A percentile compares a stretch with the other conserved stretches of the same genome.
phyloP scores from a whole-genome alignment of 2,113 vertebrate species.

The Anoplopoma fimbria region DNA sequence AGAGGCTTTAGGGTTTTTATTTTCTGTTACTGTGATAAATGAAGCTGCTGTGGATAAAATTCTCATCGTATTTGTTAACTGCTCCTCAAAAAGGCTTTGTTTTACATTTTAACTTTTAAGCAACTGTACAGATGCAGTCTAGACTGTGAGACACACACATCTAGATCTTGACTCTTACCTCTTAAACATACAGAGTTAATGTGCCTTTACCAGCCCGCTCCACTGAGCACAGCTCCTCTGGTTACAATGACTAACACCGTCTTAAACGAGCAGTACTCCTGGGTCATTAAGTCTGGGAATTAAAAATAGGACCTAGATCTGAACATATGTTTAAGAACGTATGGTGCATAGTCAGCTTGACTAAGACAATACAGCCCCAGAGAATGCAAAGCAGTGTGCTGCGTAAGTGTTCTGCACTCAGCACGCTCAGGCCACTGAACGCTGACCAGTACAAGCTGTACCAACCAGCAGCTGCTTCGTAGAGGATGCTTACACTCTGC shows the following conservation, averaged over 20 bases:
- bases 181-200: slow-evolving; percentile 20
- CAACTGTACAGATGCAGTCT: background rate
- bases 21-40: slow-evolving; percentile 45
- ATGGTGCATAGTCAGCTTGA: slow-evolving; percentile 28
- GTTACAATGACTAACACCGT: background rate
- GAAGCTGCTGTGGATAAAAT: slow-evolving; percentile 18
- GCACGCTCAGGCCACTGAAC: slow-evolving; percentile 14
- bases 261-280: background rate
- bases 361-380: background rate
- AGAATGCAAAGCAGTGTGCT: background rate
- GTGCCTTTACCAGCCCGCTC: background rate
- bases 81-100: slow-evolving; percentile 1
- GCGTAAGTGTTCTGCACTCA: background rate
- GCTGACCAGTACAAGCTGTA: slow-evolving; percentile 32
- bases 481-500: too few relatives aligned
- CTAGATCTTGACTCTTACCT: background rate
- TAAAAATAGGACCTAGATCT: slow-evolving; percentile 8
- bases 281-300: slow-evolving; percentile 15
- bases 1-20: too few relatives aligned
- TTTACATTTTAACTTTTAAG: slow-evolving; percentile 17
- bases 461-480: slow-evolving; percentile 7
- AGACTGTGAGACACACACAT: slow-evolving; percentile 4
- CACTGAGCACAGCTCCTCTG: background rate
- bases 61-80: background rate
- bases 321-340: slow-evolving; percentile 36